Percentiles rank a stretch among this genome's conserved stretches.
These are phyloP conservation scores for Prunella fulvescens DNA, from an alignment of 2,113 vertebrate species.

Conservation along the genomic window DNA sequence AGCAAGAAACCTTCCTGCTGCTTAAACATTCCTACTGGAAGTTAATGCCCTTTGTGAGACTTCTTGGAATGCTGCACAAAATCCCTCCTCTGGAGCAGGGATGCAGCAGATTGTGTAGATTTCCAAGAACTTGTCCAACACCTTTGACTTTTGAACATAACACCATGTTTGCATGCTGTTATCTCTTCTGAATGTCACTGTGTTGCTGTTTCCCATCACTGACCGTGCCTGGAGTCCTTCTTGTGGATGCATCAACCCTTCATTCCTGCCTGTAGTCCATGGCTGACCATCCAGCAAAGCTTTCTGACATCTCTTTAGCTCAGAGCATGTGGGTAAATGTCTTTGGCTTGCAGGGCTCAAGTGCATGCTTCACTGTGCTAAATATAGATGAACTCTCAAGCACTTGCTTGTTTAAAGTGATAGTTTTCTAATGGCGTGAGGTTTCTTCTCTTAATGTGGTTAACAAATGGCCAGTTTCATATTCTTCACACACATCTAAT, in stretches of 20 bases:
- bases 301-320: not conserved
- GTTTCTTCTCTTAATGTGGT: not conserved
- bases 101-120: not conserved
- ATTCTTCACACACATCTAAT: not conserved
- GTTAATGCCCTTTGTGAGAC: not conserved
- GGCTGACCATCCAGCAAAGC: not conserved
- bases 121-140: rapidly evolving
- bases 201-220: not conserved
- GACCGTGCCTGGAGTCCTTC: rapidly evolving
- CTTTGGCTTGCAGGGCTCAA: not conserved
- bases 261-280: not conserved
- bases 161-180: not conserved
- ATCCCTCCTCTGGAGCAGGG: not conserved
- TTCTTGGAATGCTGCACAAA: not conserved
- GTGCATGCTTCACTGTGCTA: not conserved
- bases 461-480: not conserved
- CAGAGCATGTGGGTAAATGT: not conserved
- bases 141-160: not conserved
- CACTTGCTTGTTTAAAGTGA: not conserved
- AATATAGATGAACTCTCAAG: not conserved
- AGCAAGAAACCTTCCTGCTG: not conserved
- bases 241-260: not conserved
- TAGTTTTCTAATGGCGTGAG: not conserved
- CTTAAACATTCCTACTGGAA: not conserved
- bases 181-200: not conserved